A percentile compares a stretch with the other conserved stretches of the same genome.
Evolutionary conservation across 2,797 vertebrate genomes (phyloP).

Genomic region (Takifugu ocellatus): DNA sequence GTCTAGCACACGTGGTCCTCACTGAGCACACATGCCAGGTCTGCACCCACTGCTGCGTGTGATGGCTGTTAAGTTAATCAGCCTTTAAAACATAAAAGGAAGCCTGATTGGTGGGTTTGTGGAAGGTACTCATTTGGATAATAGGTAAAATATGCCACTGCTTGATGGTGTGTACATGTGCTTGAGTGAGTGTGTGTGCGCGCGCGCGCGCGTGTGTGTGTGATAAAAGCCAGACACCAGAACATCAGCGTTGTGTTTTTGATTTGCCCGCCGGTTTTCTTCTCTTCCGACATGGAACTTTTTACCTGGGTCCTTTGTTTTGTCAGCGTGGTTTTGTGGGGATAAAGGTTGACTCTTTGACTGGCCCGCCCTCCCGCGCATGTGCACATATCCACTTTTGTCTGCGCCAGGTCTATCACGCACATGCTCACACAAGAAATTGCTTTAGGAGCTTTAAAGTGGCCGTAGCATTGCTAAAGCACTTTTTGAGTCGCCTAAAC

Average conservation of each 20-base stretch:
- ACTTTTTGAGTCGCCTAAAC: conserved; percentile 62
- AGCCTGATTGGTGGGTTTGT: conserved; percentile 79
- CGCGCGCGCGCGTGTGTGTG: conserved; percentile 18
- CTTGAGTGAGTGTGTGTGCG: conserved; percentile 19
- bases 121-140: conserved; percentile 83
- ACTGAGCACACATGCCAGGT: conserved; percentile 18
- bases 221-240: conserved; percentile 67
- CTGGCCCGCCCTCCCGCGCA: conserved; percentile 33
- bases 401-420: conserved; percentile 23
- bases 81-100: conserved; percentile 80
- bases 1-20: conserved; percentile 20
- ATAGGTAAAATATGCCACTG: conserved; percentile 78
- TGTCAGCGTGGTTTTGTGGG: conserved; percentile 54
- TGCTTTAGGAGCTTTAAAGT: conserved; percentile 63
- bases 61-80: conserved; percentile 83
- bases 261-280: conserved; percentile 39
- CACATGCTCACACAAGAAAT: conserved; percentile 36
- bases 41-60: conserved; percentile 65
- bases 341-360: conserved; percentile 63
- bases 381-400: conserved; percentile 8
- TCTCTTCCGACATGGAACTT: conserved; percentile 41
- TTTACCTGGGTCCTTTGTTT: conserved; percentile 56
- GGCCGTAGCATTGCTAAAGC: conserved; percentile 67
- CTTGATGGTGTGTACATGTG: conserved; percentile 50
- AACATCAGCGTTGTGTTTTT: conserved; percentile 61